A percentile compares a stretch with the other conserved stretches of the same genome.
These are phyloP conservation scores for Troides helena DNA, from an alignment of 2,888 invertebrate genomes.

Conservation along the genomic window DNA sequence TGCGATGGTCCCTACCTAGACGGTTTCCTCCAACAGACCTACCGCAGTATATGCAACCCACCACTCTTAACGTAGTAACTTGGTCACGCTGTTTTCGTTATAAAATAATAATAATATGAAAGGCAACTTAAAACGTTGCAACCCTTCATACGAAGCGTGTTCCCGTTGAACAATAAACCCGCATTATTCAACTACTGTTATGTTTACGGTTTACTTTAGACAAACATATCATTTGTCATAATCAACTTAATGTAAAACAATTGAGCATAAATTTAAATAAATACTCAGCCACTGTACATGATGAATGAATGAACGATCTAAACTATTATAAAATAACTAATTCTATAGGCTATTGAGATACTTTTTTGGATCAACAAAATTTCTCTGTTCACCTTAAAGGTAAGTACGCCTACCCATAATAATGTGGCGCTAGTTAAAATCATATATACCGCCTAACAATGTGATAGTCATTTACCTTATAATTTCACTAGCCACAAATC, in stretches of 20 bases:
- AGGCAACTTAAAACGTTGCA: slow-evolving; percentile 4
- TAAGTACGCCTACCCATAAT: no score
- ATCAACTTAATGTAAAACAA: slow-evolving; percentile 31
- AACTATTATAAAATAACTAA: neutral
- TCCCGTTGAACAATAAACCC: slow-evolving; percentile 25
- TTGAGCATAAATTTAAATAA: slow-evolving; percentile 22
- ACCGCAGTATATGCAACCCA: no score
- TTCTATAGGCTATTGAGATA: neutral
- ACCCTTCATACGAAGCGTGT: slow-evolving; percentile 16
- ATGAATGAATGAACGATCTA: slow-evolving; percentile 10
- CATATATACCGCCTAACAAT: no score
- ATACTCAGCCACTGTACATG: slow-evolving; percentile 18
- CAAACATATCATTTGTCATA: slow-evolving; percentile 31
- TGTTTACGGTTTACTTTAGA: slow-evolving; percentile 20
- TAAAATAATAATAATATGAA: neutral
- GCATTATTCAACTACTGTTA: slow-evolving; percentile 27
- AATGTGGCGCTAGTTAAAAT: no score
- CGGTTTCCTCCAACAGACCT: no score
- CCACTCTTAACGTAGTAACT: no score
- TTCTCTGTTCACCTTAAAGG: no score
- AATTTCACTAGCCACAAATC: no score
- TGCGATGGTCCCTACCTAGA: no score
- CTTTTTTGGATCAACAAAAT: no score
- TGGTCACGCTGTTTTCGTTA: neutral
- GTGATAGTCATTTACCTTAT: no score